Conservation (phyloP, 2,888 invertebrate species). For the Sclerodermus sp. region DNA sequence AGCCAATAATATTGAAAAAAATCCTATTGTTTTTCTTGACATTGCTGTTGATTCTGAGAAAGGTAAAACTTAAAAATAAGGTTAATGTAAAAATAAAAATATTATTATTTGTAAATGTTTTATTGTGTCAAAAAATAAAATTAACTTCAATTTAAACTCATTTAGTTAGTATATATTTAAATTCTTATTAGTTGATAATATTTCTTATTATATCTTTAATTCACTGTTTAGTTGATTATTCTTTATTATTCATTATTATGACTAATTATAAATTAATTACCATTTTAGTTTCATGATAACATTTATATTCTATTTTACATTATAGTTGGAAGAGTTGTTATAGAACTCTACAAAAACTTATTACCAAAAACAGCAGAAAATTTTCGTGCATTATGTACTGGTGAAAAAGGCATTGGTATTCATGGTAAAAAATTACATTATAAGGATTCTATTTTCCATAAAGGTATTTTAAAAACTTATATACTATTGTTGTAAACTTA, state of each 20-base stretch:
- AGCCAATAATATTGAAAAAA: slow-evolving; percentile 40
- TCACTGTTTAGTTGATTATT: not conserved
- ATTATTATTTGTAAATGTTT: slow-evolving; percentile 1
- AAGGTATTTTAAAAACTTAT: slow-evolving; percentile 59
- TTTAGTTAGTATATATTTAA: slow-evolving; percentile 1
- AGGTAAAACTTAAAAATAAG: slow-evolving; percentile 61
- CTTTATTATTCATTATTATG: not conserved
- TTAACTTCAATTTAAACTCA: slow-evolving; percentile 10
- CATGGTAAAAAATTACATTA: slow-evolving; percentile 78
- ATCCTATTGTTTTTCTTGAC: slow-evolving; percentile 74
- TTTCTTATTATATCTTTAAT: not conserved
- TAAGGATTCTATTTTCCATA: slow-evolving; percentile 81
- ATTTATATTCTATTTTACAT: slow-evolving; percentile 1
- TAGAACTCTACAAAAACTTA: slow-evolving; percentile 81
- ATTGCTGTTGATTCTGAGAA: slow-evolving; percentile 68
- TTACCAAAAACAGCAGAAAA: slow-evolving; percentile 90
- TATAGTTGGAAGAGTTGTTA: slow-evolving; percentile 77
- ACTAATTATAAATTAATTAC: not conserved
- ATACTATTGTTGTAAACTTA: slow-evolving; percentile 1
- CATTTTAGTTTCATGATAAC: not conserved
- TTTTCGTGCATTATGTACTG: slow-evolving; percentile 89
- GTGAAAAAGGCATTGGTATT: slow-evolving; percentile 77
- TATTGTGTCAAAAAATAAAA: not conserved
- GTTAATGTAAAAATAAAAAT: slow-evolving; percentile 1
- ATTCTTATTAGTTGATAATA: not conserved